Conservation (phyloP, 2,888 invertebrate species). For the Hirtodrosophila alboralis region DNA sequence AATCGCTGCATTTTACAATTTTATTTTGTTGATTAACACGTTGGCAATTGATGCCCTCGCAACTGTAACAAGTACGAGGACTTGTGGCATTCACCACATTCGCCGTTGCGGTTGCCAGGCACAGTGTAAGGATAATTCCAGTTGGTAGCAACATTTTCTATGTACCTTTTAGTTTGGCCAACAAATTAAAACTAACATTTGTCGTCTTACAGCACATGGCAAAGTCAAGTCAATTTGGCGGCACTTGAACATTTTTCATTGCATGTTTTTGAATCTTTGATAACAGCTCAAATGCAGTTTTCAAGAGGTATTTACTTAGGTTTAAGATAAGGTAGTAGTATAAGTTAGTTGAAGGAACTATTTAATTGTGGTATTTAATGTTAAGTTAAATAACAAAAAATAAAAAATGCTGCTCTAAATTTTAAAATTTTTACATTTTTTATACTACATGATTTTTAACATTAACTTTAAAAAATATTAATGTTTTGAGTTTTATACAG, state of each 20-base stretch:
- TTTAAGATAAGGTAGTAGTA: not conserved
- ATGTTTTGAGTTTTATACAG: no score
- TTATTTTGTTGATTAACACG: constrained; percentile 63
- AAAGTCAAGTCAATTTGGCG: constrained; percentile 17
- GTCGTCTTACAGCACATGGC: not conserved
- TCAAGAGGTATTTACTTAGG: constrained; percentile 6
- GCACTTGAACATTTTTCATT: constrained; percentile 45
- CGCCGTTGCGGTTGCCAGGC: constrained; percentile 14
- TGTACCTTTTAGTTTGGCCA: constrained; percentile 25
- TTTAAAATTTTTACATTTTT: no score
- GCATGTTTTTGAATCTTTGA: constrained; percentile 8
- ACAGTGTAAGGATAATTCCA: constrained; percentile 42
- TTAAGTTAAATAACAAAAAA: no score
- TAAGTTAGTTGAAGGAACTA: no score
- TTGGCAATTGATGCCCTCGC: constrained; percentile 80
- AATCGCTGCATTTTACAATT: constrained; percentile 67
- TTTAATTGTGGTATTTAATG: no score
- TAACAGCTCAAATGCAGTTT: constrained; percentile 3
- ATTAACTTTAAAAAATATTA: no score
- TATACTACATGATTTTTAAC: no score
- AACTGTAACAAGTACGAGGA: constrained; percentile 72
- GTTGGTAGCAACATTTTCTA: constrained; percentile 39
- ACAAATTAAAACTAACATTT: constrained; percentile 45
- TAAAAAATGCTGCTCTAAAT: no score
- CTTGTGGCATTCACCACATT: no score